Base-by-base conservation (phyloP, 2,113 vertebrate genomes). In the Ciconia stormi region DNA sequence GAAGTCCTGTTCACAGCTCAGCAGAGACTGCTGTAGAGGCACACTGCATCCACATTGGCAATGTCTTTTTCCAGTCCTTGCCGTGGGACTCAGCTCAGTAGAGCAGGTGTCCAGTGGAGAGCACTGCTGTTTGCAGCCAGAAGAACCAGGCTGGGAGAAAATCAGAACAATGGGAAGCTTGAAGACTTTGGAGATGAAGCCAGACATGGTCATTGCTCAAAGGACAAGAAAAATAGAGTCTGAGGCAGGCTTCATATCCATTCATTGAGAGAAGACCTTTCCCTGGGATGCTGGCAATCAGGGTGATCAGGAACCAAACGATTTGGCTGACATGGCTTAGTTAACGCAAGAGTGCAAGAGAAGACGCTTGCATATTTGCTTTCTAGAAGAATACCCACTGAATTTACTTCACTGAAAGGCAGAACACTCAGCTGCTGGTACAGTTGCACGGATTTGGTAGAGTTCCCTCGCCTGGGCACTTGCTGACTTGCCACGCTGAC, bases 11-110 rank as follows among this genome's bases (percentile, higher is more conserved):
- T 23, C 2, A 2, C 46, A 56, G 67, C 50, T 73, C 62, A 76
- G 63, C 38, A 17, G 27, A 36, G 40, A 4, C 15, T 22, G 63
- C 73, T 40, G 22, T 36, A 58, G 78, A 13, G 6, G 13, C 26
- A 49, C 16, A 8, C 16, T 26, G 50, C 56, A 34, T 47, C 36
- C 62, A 29, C 25, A 7, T 0, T 1, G 10, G 18, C 6, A 1
- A 4, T 0, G 4, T 9, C 22, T 76, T 70, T 22, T 53, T 61
- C 61, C 66, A 46, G n/a, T 55, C 66, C 23, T 72, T 58, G 53
- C 20, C 0, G 0, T 8, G 52, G 81, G 81, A 59, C 18, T 34
- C 12, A 1, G 20, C 36, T 70, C 30, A 36, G 36, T 1, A 74
- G 23, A 58, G 42, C 56, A 10, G 42, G 21, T 26, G 16, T 34